phyloP scores from a whole-genome alignment of 2,888 invertebrate species.

The Dasypogon diadema region DNA sequence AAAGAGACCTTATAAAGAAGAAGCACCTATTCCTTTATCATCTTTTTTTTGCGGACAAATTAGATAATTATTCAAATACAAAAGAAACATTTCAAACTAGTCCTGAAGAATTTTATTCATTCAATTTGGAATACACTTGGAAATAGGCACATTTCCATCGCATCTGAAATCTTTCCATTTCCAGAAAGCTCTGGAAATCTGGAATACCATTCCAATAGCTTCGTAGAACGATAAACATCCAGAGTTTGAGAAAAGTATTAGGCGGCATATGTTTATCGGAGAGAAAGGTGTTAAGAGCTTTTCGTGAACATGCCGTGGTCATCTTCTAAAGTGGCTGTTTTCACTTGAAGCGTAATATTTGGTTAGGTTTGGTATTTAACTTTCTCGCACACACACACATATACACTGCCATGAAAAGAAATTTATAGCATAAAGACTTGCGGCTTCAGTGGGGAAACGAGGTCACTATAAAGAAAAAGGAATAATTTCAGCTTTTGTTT shows the following conservation, averaged over 20 bases:
- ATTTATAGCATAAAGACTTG: slow-evolving; percentile 33
- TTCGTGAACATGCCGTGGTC: slow-evolving; percentile 41
- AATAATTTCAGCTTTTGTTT: slow-evolving; percentile 37
- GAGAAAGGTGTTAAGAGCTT: slow-evolving; percentile 47
- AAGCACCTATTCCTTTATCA: no score
- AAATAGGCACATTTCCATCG: no score
- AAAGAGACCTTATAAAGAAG: no score
- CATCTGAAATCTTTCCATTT: no score
- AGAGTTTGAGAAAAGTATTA: slow-evolving; percentile 1
- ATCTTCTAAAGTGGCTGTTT: slow-evolving; percentile 41
- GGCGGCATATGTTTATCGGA: slow-evolving; percentile 20
- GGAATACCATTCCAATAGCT: background rate
- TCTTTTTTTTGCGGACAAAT: no score
- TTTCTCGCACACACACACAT: background rate
- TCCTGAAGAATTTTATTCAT: no score
- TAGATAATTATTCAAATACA: no score
- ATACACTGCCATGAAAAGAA: slow-evolving; percentile 1
- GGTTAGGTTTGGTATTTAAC: slow-evolving; percentile 43
- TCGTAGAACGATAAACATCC: background rate
- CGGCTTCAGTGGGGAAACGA: slow-evolving; percentile 35
- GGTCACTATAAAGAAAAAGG: slow-evolving; percentile 42
- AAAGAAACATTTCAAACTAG: no score
- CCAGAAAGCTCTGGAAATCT: slow-evolving; percentile 10
- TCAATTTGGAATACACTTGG: no score
- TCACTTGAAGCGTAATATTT: slow-evolving; percentile 48